Conservation (phyloP, 1,140 invertebrate genomes). For the Macrobrachium nipponense region DNA sequence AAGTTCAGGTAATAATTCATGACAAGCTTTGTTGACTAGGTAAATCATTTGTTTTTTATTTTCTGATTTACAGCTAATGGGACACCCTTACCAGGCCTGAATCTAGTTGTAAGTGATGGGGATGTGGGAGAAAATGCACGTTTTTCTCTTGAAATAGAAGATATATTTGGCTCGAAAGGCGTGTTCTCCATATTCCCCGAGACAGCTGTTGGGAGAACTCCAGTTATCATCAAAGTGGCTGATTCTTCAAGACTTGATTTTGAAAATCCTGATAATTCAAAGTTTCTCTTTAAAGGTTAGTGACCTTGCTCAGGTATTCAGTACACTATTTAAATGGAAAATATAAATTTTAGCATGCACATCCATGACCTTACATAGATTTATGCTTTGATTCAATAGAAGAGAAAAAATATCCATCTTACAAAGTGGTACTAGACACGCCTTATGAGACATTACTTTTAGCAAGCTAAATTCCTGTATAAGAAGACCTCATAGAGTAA, state of each 20-base stretch:
- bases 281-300: conserved; percentile 60
- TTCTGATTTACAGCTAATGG: conserved; percentile 66
- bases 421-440: too few species aligned
- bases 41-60: too few species aligned
- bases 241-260: conserved; percentile 55
- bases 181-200: conserved; percentile 78
- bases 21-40: too few species aligned
- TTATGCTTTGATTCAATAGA: too few species aligned
- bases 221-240: conserved; percentile 78
- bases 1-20: too few species aligned
- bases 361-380: neutral
- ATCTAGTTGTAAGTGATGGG: conserved; percentile 80
- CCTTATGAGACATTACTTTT: too few species aligned
- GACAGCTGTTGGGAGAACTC: conserved; percentile 78
- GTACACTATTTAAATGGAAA: too few species aligned
- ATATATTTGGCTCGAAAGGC: conserved; percentile 72
- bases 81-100: conserved; percentile 74
- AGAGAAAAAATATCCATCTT: too few species aligned
- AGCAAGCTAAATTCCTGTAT: too few species aligned
- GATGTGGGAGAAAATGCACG: conserved; percentile 83
- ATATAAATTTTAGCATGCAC: neutral
- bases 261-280: conserved; percentile 48
- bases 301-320: too few species aligned
- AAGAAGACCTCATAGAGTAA: too few species aligned
- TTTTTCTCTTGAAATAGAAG: conserved; percentile 75